These are phyloP conservation scores for Pseudachorutes palmiensis DNA, from an alignment of 1,140 invertebrate genomes.

Conservation along the genomic window DNA sequence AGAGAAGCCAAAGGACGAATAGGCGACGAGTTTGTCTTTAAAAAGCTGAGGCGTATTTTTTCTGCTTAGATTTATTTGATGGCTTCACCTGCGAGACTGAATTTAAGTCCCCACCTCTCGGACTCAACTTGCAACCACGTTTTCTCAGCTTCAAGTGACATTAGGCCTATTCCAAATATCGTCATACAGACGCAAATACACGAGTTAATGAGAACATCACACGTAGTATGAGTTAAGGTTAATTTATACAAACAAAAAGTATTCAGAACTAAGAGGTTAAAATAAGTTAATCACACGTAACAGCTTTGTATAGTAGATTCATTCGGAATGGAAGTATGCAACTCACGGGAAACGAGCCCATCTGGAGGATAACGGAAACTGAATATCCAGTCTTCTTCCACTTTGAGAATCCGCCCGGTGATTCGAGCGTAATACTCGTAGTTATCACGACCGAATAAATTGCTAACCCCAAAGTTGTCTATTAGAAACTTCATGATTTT, in stretches of 20 bases:
- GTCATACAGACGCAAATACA: too few species aligned
- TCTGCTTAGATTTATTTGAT: too few species aligned
- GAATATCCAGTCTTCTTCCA: conserved; percentile 90
- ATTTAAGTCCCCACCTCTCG: conserved; percentile 70
- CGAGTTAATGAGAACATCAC: too few species aligned
- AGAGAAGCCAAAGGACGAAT: too few species aligned
- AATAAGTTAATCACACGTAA: too few species aligned
- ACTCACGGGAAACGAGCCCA: conserved; percentile 63
- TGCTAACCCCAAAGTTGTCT: conserved; percentile 89
- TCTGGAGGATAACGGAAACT: conserved; percentile 84
- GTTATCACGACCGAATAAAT: conserved; percentile 90
- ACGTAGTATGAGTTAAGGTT: too few species aligned
- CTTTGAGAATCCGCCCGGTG: conserved; percentile 80
- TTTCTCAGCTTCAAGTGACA: conserved; percentile 74
- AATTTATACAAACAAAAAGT: too few species aligned
- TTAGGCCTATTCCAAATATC: conserved; percentile 56
- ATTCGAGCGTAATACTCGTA: conserved; percentile 95
- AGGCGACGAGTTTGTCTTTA: too few species aligned
- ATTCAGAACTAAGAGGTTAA: too few species aligned
- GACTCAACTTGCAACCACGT: conserved; percentile 80
- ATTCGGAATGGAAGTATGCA: not conserved
- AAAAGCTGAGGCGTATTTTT: too few species aligned
- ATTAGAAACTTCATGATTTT: conserved; percentile 91
- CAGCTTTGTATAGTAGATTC: too few species aligned
- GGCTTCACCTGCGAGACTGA: conserved; percentile 72